Percentiles rank a stretch among this genome's conserved stretches.
These are phyloP conservation scores for Andrena bucephala DNA, from an alignment of 2,888 invertebrate species.

Conservation along the genomic window DNA sequence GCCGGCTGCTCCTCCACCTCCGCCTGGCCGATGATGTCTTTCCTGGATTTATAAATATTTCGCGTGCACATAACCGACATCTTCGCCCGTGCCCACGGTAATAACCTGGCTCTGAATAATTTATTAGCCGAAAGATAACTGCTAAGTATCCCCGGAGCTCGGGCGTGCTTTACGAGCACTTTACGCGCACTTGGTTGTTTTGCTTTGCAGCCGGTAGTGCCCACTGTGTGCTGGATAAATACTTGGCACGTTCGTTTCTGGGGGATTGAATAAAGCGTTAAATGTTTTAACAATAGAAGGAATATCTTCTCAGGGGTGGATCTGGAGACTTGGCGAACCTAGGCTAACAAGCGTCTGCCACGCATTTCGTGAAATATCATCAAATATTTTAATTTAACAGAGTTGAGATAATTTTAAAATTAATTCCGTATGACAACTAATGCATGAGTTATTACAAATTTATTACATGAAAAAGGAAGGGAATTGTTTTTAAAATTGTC, in stretches of 20 bases:
- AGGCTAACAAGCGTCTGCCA: too few relatives aligned
- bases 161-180: conserved; percentile 52
- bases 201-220: conserved; percentile 25
- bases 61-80: conserved; percentile 4
- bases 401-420: too few relatives aligned
- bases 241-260: conserved; percentile 13
- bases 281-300: neutral
- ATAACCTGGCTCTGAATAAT: conserved; percentile 37
- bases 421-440: too few relatives aligned
- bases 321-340: too few relatives aligned
- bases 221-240: conserved; percentile 22
- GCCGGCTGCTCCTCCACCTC: conserved; percentile 29
- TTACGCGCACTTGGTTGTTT: conserved; percentile 50
- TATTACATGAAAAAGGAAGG: too few relatives aligned
- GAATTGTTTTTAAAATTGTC: too few relatives aligned
- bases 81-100: conserved; percentile 4
- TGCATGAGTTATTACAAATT: too few relatives aligned
- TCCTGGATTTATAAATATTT: conserved; percentile 54
- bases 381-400: too few relatives aligned
- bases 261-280: conserved; percentile 32
- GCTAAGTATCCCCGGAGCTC: conserved; percentile 26
- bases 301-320: neutral
- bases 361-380: too few relatives aligned
- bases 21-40: conserved; percentile 25
- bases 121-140: conserved; percentile 47